Percentiles rank a stretch among this genome's conserved stretches.
phyloP scores from a whole-genome alignment of 2,888 invertebrate species.

The Metalampra italica region DNA sequence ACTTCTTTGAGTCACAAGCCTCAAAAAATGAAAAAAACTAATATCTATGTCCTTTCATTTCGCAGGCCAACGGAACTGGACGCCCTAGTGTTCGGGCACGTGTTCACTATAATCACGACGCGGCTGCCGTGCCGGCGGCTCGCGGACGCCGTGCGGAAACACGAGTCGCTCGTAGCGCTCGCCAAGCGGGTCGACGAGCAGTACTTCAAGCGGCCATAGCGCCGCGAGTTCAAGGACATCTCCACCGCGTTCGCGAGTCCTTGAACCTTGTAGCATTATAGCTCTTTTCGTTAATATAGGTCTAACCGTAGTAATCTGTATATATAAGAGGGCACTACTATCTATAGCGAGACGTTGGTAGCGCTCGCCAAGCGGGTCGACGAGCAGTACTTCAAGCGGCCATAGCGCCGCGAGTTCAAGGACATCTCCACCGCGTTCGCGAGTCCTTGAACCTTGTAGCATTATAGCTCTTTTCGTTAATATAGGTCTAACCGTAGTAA shows the following conservation, averaged over 20 bases:
- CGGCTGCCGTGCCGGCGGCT: constrained; percentile 89
- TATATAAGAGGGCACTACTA: no score
- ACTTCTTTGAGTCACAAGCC: no score
- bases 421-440: constrained; percentile 66
- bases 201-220: constrained; percentile 82
- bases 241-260: constrained; percentile 64
- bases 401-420: constrained; percentile 68
- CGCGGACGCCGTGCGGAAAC: constrained; percentile 87
- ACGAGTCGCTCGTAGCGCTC: constrained; percentile 87
- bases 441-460: constrained; percentile 70
- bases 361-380: constrained; percentile 93
- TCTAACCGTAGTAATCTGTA: no score
- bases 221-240: constrained; percentile 66
- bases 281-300: no score
- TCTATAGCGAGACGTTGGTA: no score
- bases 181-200: constrained; percentile 90
- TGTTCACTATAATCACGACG: constrained; percentile 96
- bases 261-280: no score
- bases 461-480: no score
- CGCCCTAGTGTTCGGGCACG: constrained; percentile 97
- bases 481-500: no score
- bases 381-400: constrained; percentile 84
- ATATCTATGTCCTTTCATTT: background rate
- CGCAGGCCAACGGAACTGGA: constrained; percentile 95
- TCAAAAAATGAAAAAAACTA: no score